phyloP scores from a whole-genome alignment of 2,797 vertebrate genomes.

The Sebastes oblongus region DNA sequence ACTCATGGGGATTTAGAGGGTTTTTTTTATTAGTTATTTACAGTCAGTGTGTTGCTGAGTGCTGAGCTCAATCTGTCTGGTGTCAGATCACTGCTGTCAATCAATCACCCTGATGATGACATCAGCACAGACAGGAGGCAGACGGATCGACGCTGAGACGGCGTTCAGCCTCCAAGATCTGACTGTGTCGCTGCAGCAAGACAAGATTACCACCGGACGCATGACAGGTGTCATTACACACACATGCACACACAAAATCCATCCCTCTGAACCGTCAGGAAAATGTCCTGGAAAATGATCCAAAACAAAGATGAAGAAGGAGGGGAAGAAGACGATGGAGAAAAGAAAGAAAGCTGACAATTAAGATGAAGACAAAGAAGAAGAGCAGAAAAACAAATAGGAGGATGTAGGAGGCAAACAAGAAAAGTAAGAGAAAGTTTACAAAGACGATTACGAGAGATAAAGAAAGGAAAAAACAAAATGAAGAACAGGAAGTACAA shows the following conservation, averaged over 20 bases:
- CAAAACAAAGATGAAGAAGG: background rate
- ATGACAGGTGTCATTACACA: slow-evolving; percentile 10
- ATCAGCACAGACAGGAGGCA: slow-evolving; percentile 11
- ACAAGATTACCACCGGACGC: background rate
- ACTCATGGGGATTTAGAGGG: too few species aligned
- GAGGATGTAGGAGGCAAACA: background rate
- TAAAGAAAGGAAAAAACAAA: background rate
- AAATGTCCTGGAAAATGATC: background rate
- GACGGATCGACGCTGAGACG: background rate
- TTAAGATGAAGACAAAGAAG: background rate
- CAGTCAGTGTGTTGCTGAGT: background rate
- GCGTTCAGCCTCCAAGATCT: background rate
- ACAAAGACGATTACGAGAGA: background rate
- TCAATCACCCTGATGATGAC: slow-evolving; percentile 30
- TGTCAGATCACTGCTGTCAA: slow-evolving; percentile 2
- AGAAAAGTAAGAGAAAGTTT: background rate
- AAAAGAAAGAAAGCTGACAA: background rate
- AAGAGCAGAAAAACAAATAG: background rate
- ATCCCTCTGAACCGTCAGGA: background rate
- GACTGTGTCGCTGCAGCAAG: background rate
- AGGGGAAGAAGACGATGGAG: fast-evolving
- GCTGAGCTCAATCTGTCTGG: background rate
- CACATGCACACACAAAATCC: background rate
- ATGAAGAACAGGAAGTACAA: background rate
- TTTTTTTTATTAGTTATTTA: background rate